Conservation (phyloP, 2,113 vertebrate genomes). For the Plectropomus leopardus region DNA sequence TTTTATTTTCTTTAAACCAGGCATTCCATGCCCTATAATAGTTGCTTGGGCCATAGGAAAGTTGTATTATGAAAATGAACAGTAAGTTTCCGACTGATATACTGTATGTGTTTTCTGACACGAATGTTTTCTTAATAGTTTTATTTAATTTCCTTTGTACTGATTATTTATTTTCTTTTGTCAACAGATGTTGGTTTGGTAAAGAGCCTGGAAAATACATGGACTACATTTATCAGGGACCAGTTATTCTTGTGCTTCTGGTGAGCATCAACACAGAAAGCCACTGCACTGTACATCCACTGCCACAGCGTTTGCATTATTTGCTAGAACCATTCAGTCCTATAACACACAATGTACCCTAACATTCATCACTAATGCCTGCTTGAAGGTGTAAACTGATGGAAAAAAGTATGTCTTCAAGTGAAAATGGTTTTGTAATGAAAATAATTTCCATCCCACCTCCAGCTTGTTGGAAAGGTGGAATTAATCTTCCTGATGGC, state of each 20-base stretch:
- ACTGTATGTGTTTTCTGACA: background rate
- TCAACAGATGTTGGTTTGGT: slow-evolving; percentile 96
- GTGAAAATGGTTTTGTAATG: slow-evolving; percentile 33
- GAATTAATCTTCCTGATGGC: slow-evolving; percentile 16
- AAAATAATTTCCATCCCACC: slow-evolving; percentile 7
- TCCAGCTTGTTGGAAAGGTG: background rate
- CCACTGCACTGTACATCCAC: background rate
- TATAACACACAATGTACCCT: background rate
- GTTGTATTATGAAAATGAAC: slow-evolving; percentile 93
- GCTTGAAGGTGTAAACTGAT: slow-evolving; percentile 3
- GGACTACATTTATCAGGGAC: slow-evolving; percentile 98
- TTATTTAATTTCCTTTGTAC: accelerated
- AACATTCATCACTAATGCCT: background rate
- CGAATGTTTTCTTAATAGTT: background rate
- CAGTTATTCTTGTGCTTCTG: slow-evolving; percentile 96
- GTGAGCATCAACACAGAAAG: slow-evolving; percentile 80
- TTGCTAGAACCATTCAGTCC: background rate
- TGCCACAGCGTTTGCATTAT: background rate
- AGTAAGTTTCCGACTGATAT: slow-evolving; percentile 90
- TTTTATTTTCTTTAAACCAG: slow-evolving; percentile 77
- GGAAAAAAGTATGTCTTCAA: background rate
- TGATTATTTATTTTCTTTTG: slow-evolving; percentile 40
- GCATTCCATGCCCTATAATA: slow-evolving; percentile 94
- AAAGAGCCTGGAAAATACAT: slow-evolving; percentile 96
- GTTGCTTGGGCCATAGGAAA: slow-evolving; percentile 93